Base-by-base conservation (phyloP, 1,140 invertebrate species). In the Cherax quadricarinatus region DNA sequence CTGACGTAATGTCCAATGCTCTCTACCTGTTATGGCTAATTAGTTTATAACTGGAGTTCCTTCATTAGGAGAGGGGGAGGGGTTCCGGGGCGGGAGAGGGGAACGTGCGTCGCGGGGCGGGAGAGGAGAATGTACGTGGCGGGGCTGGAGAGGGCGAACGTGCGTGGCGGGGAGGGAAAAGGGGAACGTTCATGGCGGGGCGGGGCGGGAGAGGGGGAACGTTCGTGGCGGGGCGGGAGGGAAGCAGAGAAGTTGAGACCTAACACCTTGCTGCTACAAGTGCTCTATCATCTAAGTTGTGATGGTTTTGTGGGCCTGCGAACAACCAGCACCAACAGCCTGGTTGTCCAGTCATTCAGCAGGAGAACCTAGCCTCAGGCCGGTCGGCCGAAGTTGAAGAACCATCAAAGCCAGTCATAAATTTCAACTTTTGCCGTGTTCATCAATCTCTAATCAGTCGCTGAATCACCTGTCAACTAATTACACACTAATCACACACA, bases 401-500 rank as follows among this genome's bases (percentile, higher is more conserved):
- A 18, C 14, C 14, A 48, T n/a, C 14, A 81, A 48, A 48, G 16
- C 14, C 14, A 70, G n/a, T 18, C 66, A 70, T 14, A 70, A n/a
- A 70, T 41, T 41, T 41, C 30, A 41, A 2, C 30, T 41, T 41
- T 41, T 41, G 30, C 30, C 30, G 30, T 41, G 16, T 57, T 51
- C 79, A 16, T 57, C 79, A 49, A 49, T 51, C 79, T 81, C 79
- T 24, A 0, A 41, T 48, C 9, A 6, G 70, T 6, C 12, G 12
- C 0, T 16, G 60, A n/a, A 84, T 62, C 30, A 57, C 53, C 12
- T 62, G 53, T 24, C 53, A 30, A 14, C 82, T 62, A 84, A 84
- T 84, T 84, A 84, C 41, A 41, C 14, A 14, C 82, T 62, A 84
- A 84, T 84, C 62, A 84, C 41, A 41, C 14, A 84, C 82, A 62